These are phyloP conservation scores for Clanis bilineata DNA, from an alignment of 2,888 invertebrate species.

Conservation along the genomic window DNA sequence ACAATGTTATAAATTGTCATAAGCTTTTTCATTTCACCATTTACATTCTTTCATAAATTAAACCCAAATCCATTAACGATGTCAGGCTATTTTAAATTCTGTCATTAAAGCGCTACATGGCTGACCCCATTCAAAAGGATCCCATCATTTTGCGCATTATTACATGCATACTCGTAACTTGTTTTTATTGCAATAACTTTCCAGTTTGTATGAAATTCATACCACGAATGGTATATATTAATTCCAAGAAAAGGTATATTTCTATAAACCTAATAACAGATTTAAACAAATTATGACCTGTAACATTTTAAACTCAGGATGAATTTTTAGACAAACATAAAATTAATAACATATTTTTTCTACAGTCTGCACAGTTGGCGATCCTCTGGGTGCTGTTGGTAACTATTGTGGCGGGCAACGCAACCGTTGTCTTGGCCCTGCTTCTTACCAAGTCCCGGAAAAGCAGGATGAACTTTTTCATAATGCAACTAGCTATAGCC, in stretches of 20 bases:
- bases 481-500: conserved; percentile 95
- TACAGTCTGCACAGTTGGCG: conserved; percentile 92
- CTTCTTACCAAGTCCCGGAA: conserved; percentile 91
- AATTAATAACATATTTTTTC: neutral
- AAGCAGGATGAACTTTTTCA: conserved; percentile 97
- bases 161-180: neutral
- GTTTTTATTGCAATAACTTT: neutral
- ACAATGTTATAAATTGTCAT: neutral
- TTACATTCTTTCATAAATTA: conserved; percentile 26
- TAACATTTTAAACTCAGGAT: no score
- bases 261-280: neutral
- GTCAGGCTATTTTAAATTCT: conserved; percentile 43
- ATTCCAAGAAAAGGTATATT: no score
- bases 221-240: no score
- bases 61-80: conserved; percentile 27
- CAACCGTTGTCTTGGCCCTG: conserved; percentile 91
- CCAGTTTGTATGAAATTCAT: neutral
- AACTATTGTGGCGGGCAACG: conserved; percentile 93
- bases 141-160: neutral
- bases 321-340: no score
- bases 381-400: conserved; percentile 92
- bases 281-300: no score
- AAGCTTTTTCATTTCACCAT: neutral
- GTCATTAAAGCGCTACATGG: conserved; percentile 31
- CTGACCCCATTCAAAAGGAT: conserved; percentile 26